Conservation (phyloP, 1,140 invertebrate species). For the Agraylea sexmaculata region DNA sequence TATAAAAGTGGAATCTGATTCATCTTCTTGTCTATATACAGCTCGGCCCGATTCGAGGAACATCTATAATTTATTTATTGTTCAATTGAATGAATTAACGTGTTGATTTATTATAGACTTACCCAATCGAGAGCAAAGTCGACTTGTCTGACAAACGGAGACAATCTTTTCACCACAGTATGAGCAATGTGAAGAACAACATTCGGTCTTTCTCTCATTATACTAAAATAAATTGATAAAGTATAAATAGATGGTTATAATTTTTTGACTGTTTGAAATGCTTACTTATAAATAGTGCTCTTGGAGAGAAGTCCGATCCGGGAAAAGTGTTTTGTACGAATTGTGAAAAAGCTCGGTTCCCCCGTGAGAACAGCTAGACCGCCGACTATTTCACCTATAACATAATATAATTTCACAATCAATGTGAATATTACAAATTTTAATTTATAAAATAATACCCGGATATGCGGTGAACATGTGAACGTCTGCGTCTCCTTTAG, state of each 20-base stretch:
- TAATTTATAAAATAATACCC: constrained; percentile 22
- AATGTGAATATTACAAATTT: not conserved
- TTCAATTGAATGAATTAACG: constrained; percentile 3
- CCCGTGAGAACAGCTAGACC: constrained; percentile 87
- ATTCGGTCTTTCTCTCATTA: constrained; percentile 78
- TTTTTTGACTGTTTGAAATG: too few relatives aligned
- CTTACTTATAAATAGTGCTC: constrained; percentile 69
- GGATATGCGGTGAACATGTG: constrained; percentile 75
- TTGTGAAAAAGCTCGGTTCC: constrained; percentile 92
- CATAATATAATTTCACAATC: not conserved
- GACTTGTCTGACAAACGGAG: constrained; percentile 94
- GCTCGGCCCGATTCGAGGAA: constrained; percentile 92
- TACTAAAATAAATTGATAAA: constrained; percentile 39
- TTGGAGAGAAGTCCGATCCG: constrained; percentile 74
- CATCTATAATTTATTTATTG: constrained; percentile 29
- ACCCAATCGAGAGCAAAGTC: constrained; percentile 98
- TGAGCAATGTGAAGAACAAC: constrained; percentile 89
- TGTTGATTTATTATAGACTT: constrained; percentile 15
- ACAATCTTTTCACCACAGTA: constrained; percentile 81
- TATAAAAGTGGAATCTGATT: constrained; percentile 92
- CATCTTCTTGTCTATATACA: constrained; percentile 91
- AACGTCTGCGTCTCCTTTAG: constrained; percentile 64
- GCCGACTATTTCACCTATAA: constrained; percentile 81
- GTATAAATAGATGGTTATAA: too few relatives aligned
- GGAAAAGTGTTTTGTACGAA: constrained; percentile 69